A percentile compares a stretch with the other conserved stretches of the same genome.
Conservation (phyloP, 2,797 vertebrate species). For the Lerista edwardsae region DNA sequence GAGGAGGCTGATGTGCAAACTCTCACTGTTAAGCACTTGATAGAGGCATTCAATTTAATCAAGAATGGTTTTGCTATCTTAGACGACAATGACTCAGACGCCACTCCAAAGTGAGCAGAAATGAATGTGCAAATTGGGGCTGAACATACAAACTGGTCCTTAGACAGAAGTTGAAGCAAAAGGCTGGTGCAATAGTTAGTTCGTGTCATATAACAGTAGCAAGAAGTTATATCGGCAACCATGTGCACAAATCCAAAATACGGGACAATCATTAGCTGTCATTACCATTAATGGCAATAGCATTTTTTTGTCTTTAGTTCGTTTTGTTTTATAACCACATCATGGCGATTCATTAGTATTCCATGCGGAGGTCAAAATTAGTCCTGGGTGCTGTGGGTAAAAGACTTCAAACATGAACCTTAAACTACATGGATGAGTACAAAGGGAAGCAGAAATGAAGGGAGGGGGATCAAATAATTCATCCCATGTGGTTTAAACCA, state of each 20-base stretch:
- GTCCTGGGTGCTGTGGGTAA: constrained; percentile 29
- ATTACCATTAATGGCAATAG: constrained; percentile 6
- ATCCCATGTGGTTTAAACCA: constrained; percentile 54
- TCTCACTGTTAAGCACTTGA: too few relatives aligned
- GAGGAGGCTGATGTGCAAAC: too few relatives aligned
- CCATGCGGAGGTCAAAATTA: constrained; percentile 23
- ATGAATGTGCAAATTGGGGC: too few relatives aligned
- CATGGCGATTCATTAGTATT: constrained; percentile 34
- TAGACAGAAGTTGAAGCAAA: neutral
- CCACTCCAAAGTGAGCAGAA: neutral
- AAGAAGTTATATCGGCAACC: neutral
- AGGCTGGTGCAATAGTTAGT: neutral
- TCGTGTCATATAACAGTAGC: constrained; percentile 18
- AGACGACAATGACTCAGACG: too few relatives aligned
- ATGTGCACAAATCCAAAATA: neutral
- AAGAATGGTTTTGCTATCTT: too few relatives aligned
- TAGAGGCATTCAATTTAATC: too few relatives aligned
- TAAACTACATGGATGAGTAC: constrained; percentile 51
- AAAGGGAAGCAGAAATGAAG: constrained; percentile 43
- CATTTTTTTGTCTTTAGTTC: constrained; percentile 11
- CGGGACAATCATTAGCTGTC: neutral
- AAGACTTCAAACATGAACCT: constrained; percentile 33
- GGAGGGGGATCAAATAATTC: constrained; percentile 42
- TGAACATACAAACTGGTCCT: neutral
- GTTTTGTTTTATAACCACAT: constrained; percentile 13